Conservation (phyloP, 1,140 invertebrate genomes). For the Heliothis virescens region DNA sequence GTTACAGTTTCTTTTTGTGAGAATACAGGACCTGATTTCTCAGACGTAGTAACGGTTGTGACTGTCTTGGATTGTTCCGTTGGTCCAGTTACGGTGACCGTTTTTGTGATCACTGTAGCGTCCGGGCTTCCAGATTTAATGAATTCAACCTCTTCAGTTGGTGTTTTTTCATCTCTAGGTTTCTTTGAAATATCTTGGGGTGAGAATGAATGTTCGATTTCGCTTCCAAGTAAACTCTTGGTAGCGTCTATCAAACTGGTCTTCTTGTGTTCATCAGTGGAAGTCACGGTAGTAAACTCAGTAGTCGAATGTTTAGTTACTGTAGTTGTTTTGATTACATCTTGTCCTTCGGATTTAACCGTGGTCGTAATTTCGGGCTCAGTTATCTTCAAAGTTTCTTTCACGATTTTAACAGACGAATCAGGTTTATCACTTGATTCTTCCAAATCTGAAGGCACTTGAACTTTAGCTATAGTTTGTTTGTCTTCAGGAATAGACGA, state of each 20-base stretch:
- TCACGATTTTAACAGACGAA: neutral
- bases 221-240: conserved; percentile 32
- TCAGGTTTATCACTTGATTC: conserved; percentile 2
- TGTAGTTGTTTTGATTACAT: conserved; percentile 2
- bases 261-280: neutral
- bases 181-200: conserved; percentile 17
- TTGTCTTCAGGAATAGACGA: conserved; percentile 2
- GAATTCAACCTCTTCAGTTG: neutral
- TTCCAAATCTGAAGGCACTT: neutral
- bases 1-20: conserved; percentile 5
- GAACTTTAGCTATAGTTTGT: neutral
- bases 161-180: conserved; percentile 11
- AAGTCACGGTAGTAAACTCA: neutral
- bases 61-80: neutral
- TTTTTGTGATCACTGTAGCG: conserved; percentile 18
- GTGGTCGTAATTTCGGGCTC: conserved; percentile 20
- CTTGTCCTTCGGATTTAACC: neutral
- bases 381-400: neutral
- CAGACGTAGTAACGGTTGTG: conserved; percentile 8
- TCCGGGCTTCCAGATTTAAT: neutral
- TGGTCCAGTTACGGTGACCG: conserved; percentile 20
- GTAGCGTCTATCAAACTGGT: conserved; percentile 27
- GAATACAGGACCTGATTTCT: neutral
- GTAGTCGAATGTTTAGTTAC: neutral
- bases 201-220: conserved; percentile 18